Evolutionary conservation across 2,888 invertebrate genomes (phyloP), one percentile per base, ranked within the genome.

Genomic region (Diplolepis rosae): DNA sequence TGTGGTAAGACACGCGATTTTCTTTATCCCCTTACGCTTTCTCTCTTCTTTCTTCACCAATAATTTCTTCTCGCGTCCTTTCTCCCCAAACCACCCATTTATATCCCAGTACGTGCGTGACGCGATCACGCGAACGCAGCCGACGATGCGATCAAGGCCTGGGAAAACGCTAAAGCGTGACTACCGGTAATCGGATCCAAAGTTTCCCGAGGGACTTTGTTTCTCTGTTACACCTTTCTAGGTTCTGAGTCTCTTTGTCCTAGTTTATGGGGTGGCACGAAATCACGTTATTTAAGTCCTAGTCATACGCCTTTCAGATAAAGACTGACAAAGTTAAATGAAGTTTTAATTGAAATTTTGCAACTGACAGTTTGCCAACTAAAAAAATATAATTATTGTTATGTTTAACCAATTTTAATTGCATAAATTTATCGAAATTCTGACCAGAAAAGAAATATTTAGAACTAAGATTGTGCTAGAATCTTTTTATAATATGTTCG

Each of bases 161-260:
- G 52, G 45, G 70, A 70, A 70, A 66, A 70, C 54, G 70, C 70
- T 28, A 70, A 70, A 70, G 70, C 70, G 70, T 70, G 70, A 70
- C 70, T 70, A 54, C 70, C 45, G 32, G 70, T 70, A 70, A 70
- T 70, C 70, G 65, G 70, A 69, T 69, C 69, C 39, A 69, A 70
- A 70, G 70, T 52, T 65, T 70, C 70, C 48, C 65, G 32, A 65
- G 70, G 54, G 68, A 52, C 68, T 56, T 61, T 39, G 61, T 39
- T 61, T n/a, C 35, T 45, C 68, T 15, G 28, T 28, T 65, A 42
- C 61, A 61, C 61, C 65, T 70, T 70, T 52, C 65, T 51, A 45
- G 39, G 65, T 52, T 70, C 42, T 54, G 66, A 54, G 65, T 69
- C 65, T 50, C 51, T 22, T 61, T 54, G 70, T 70, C 66, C 70